Percentiles rank a stretch among this genome's conserved stretches.
Conservation (phyloP, 2,888 invertebrate genomes). For the Ophraella communa region DNA sequence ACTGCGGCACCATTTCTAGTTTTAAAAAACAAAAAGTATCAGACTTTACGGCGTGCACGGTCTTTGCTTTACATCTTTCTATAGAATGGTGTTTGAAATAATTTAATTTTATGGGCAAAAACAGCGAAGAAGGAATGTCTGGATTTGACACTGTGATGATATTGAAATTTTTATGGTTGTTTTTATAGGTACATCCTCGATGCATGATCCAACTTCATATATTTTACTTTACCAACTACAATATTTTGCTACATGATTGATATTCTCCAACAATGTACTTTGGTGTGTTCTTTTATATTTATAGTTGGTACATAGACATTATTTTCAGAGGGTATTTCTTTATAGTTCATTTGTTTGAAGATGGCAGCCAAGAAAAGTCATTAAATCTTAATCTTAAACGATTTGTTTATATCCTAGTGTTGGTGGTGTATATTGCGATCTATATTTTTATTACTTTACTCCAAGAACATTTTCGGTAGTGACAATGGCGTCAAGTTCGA, state of each 20-base stretch:
- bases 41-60: constrained; percentile 18
- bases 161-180: constrained; percentile 19
- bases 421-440: too few relatives aligned
- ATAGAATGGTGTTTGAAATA: constrained; percentile 13
- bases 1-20: constrained; percentile 11
- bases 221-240: background rate
- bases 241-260: background rate
- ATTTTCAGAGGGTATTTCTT: too few relatives aligned
- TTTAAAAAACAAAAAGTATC: constrained; percentile 13
- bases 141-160: constrained; percentile 16
- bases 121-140: background rate
- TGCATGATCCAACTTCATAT: background rate
- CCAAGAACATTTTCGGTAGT: too few relatives aligned
- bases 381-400: too few relatives aligned
- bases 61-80: constrained; percentile 2
- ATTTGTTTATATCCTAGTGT: too few relatives aligned
- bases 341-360: too few relatives aligned
- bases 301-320: too few relatives aligned
- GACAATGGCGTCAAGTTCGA: too few relatives aligned
- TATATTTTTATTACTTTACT: too few relatives aligned
- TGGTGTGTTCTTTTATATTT: background rate
- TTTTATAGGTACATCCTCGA: background rate
- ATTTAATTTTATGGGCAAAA: constrained; percentile 24
- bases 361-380: too few relatives aligned
- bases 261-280: background rate